Evolutionary conservation across 2,888 invertebrate genomes (phyloP).

Genomic region (Xanthia icteritia): DNA sequence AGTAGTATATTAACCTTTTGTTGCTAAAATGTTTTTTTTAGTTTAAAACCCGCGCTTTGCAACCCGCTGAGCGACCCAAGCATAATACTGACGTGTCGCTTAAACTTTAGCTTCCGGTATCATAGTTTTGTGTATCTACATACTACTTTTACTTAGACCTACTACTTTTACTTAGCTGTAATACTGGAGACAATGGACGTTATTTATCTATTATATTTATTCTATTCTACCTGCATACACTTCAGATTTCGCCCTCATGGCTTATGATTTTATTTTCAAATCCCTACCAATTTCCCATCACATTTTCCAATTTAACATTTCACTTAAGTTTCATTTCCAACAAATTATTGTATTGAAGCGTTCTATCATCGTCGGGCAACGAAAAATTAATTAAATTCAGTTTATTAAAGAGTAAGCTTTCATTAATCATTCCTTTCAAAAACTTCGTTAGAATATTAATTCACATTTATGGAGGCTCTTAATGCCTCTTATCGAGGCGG

Average conservation of each 20-base stretch:
- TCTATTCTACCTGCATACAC: neutral
- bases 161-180: too few relatives aligned
- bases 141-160: too few relatives aligned
- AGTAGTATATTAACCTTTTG: too few relatives aligned
- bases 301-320: slow-evolving; percentile 24
- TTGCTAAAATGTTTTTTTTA: too few relatives aligned
- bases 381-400: slow-evolving; percentile 38
- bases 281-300: neutral
- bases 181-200: too few relatives aligned
- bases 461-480: slow-evolving; percentile 18
- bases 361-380: slow-evolving; percentile 14
- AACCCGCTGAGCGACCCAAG: too few relatives aligned
- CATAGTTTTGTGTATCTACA: too few relatives aligned
- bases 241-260: neutral
- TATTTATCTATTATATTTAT: too few relatives aligned
- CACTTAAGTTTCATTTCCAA: slow-evolving; percentile 41
- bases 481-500: slow-evolving; percentile 8
- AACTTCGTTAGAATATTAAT: slow-evolving; percentile 46
- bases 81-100: too few relatives aligned
- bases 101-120: too few relatives aligned
- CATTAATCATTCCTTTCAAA: slow-evolving; percentile 52
- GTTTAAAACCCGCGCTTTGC: too few relatives aligned
- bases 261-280: slow-evolving; percentile 12
- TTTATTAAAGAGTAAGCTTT: slow-evolving; percentile 13
- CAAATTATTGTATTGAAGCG: slow-evolving; percentile 31